Conservation (phyloP, 2,113 vertebrate species). For the Hemiscyllium ocellatum region DNA sequence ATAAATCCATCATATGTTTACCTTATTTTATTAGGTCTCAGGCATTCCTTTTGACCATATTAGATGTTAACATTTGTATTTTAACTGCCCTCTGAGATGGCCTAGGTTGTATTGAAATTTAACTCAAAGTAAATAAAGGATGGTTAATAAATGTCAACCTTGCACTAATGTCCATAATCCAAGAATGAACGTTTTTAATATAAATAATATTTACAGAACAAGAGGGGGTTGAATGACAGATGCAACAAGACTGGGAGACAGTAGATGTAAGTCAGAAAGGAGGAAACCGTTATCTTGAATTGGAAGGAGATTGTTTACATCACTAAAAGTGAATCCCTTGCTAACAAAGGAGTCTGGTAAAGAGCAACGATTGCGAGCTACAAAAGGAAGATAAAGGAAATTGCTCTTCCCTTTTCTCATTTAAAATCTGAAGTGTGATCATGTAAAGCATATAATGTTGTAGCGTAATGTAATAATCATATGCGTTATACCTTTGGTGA, state of each 20-base stretch:
- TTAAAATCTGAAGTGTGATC: background rate
- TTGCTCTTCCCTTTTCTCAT: background rate
- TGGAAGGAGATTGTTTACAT: background rate
- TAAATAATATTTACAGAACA: too few relatives aligned
- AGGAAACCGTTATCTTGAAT: background rate
- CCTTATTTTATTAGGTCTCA: too few relatives aligned
- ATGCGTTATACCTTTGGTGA: background rate
- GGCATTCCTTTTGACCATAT: too few relatives aligned
- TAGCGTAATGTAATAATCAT: background rate
- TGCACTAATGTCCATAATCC: background rate
- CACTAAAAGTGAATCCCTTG: background rate
- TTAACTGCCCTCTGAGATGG: too few relatives aligned
- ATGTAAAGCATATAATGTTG: background rate
- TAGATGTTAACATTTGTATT: background rate
- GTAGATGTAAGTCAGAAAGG: too few relatives aligned
- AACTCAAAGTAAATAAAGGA: too few relatives aligned
- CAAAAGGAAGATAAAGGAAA: background rate
- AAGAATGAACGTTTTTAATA: background rate
- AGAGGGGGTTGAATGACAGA: too few relatives aligned
- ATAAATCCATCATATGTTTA: too few relatives aligned
- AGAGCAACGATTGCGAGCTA: background rate
- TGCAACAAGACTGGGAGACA: background rate
- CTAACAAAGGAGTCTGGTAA: background rate
- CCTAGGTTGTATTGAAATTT: too few relatives aligned
- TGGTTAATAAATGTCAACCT: too few relatives aligned